Percentiles rank a stretch among this genome's conserved stretches.
phyloP scores from a whole-genome alignment of 2,797 vertebrate species.

The Hypotaenidia okinawae region DNA sequence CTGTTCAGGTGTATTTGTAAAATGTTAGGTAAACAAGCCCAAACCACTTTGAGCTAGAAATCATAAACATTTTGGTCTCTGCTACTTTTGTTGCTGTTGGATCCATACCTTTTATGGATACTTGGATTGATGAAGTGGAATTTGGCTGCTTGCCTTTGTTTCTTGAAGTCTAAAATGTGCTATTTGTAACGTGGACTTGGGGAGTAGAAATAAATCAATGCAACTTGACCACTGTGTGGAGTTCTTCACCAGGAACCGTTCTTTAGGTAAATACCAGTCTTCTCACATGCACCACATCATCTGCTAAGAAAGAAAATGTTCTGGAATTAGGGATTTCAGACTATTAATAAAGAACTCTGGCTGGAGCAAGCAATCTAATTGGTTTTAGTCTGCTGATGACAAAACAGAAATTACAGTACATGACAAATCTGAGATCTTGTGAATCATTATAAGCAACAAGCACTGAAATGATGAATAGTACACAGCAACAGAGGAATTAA shows the following conservation, averaged over 20 bases:
- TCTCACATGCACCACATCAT: background rate
- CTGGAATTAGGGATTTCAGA: background rate
- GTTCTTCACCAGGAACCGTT: background rate
- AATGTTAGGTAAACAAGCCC: background rate
- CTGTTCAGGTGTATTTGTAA: slow-evolving; percentile 28
- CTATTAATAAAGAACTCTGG: background rate
- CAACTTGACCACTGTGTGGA: background rate
- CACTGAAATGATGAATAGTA: background rate
- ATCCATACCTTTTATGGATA: slow-evolving; percentile 18
- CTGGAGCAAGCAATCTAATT: background rate
- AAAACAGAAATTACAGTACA: background rate
- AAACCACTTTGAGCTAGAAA: background rate
- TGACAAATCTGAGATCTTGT: background rate
- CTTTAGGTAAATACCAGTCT: background rate
- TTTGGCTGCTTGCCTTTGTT: slow-evolving; percentile 47
- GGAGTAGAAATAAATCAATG: slow-evolving; percentile 68
- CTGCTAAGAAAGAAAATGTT: background rate
- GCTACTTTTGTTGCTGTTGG: slow-evolving; percentile 23
- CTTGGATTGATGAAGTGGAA: slow-evolving; percentile 27
- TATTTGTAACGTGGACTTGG: slow-evolving; percentile 64
- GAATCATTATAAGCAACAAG: background rate
- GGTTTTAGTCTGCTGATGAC: background rate
- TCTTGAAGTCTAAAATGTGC: slow-evolving; percentile 47
- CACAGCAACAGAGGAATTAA: background rate
- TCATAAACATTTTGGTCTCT: background rate